These are phyloP conservation scores for Drosophila dives DNA, from an alignment of 2,888 invertebrate species.

Conservation along the genomic window DNA sequence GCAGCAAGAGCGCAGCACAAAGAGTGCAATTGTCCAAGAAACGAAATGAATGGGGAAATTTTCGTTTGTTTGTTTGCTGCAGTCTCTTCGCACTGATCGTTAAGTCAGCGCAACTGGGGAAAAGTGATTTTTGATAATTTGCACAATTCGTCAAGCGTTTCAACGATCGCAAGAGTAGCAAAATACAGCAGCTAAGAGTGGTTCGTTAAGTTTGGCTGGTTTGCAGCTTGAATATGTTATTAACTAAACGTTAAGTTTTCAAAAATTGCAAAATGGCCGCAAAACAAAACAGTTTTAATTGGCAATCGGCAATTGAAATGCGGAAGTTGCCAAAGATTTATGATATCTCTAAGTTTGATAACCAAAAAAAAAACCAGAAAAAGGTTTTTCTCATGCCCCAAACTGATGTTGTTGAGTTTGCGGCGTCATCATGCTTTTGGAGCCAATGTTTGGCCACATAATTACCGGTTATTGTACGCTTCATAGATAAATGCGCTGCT, in stretches of 20 bases:
- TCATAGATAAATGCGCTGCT: conserved; percentile 68
- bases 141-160: neutral
- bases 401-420: conserved; percentile 39
- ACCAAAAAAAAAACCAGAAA: neutral
- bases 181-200: conserved; percentile 1
- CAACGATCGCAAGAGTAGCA: conserved; percentile 1
- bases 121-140: neutral
- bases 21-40: conserved; percentile 13
- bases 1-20: conserved; percentile 16
- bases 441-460: conserved; percentile 54
- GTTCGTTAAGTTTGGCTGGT: conserved; percentile 42
- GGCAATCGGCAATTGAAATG: conserved; percentile 57
- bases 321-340: conserved; percentile 73
- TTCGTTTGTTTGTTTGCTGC: neutral
- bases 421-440: conserved; percentile 68
- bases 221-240: conserved; percentile 56
- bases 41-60: neutral
- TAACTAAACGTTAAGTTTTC: conserved; percentile 24
- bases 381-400: conserved; percentile 57
- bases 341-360: conserved; percentile 38
- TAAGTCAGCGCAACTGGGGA: neutral
- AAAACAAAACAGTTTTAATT: conserved; percentile 40
- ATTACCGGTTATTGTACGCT: conserved; percentile 64
- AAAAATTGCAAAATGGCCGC: conserved; percentile 16
- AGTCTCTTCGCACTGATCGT: neutral